These are phyloP conservation scores for Drosophila neonasuta DNA, from an alignment of 2,888 invertebrate species.

Conservation along the genomic window DNA sequence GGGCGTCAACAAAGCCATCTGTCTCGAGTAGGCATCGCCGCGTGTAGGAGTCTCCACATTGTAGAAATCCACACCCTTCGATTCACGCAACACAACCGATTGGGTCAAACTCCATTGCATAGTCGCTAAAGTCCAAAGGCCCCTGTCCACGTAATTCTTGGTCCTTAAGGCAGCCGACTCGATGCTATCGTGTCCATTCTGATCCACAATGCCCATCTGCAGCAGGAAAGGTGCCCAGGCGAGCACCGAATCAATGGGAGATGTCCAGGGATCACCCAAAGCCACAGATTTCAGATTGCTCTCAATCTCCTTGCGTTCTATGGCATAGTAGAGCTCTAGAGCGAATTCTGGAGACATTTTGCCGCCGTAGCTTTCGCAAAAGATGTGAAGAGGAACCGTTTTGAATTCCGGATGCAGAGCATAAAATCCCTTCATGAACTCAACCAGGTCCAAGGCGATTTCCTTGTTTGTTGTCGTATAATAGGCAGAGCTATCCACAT, in stretches of 20 bases:
- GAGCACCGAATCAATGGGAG: slow-evolving; percentile 91
- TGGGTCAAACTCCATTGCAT: slow-evolving; percentile 87
- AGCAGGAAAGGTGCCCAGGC: slow-evolving; percentile 92
- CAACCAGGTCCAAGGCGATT: slow-evolving; percentile 90
- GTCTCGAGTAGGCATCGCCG: slow-evolving; percentile 56
- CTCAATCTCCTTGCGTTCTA: slow-evolving; percentile 84
- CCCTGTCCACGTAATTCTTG: slow-evolving; percentile 84
- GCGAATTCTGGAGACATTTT: slow-evolving; percentile 96
- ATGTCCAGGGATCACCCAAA: slow-evolving; percentile 95
- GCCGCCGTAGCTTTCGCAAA: slow-evolving; percentile 95
- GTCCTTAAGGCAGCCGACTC: slow-evolving; percentile 84
- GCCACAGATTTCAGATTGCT: slow-evolving; percentile 90
- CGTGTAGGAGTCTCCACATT: slow-evolving; percentile 85
- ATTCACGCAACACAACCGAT: slow-evolving; percentile 84
- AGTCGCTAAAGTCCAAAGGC: slow-evolving; percentile 85
- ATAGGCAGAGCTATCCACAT: slow-evolving; percentile 84
- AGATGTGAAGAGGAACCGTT: slow-evolving; percentile 90
- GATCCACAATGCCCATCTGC: slow-evolving; percentile 88
- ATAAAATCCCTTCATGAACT: slow-evolving; percentile 88
- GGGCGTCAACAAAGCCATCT: slow-evolving; percentile 36
- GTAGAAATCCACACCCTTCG: slow-evolving; percentile 89
- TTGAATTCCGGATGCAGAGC: slow-evolving; percentile 87
- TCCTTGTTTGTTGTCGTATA: slow-evolving; percentile 85
- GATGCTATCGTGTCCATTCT: slow-evolving; percentile 85
- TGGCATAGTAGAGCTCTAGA: slow-evolving; percentile 84